phyloP scores from a whole-genome alignment of 2,888 invertebrate genomes.

The Troides helena region DNA sequence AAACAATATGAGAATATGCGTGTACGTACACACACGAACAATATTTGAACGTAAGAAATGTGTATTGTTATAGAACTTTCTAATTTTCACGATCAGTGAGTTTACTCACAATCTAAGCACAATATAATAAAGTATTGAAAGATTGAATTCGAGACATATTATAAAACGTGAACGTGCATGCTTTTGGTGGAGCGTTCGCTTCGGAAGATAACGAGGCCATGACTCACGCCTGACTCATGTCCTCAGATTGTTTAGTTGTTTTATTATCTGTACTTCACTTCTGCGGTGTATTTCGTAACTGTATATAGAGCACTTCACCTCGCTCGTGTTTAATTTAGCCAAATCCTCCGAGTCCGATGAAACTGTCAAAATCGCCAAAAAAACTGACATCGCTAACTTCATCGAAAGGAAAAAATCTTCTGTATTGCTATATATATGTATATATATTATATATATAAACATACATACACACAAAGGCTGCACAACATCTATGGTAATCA shows the following conservation, averaged over 20 bases:
- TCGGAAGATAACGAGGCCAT: slow-evolving; percentile 29
- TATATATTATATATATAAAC: no score
- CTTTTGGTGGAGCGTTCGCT: slow-evolving; percentile 23
- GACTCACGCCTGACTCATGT: slow-evolving; percentile 30
- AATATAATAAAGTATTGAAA: slow-evolving; percentile 12
- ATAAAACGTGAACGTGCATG: slow-evolving; percentile 20
- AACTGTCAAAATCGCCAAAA: no score
- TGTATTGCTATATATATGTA: no score
- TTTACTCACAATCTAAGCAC: not conserved
- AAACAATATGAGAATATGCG: not conserved
- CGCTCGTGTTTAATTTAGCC: no score
- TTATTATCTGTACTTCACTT: slow-evolving; percentile 21
- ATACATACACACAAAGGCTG: no score
- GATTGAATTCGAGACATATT: not conserved
- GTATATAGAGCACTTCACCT: slow-evolving; percentile 13
- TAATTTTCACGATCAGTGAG: slow-evolving; percentile 10
- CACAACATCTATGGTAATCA: no score
- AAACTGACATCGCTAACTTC: no score
- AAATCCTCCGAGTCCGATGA: no score
- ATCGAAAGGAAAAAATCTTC: no score
- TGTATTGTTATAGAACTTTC: slow-evolving; percentile 10
- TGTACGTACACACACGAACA: not conserved
- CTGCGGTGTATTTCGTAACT: slow-evolving; percentile 17
- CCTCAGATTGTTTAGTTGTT: slow-evolving; percentile 28
- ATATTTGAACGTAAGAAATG: not conserved